Base-by-base conservation (phyloP, 2,888 invertebrate genomes). In the Rhagonycha fulva region DNA sequence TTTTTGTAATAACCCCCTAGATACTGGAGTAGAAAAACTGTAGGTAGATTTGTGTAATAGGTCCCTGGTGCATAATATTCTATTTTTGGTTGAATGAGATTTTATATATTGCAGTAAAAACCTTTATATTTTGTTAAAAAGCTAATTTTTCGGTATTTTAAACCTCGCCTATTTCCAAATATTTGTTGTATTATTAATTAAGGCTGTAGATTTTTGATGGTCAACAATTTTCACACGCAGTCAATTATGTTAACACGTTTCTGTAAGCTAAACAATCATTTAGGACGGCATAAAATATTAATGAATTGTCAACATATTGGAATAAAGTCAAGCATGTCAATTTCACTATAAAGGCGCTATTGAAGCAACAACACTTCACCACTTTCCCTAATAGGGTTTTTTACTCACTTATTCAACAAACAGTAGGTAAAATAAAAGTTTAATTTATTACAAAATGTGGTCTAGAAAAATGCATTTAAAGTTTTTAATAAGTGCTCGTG, bases 21-120 rank as follows among this genome's bases (percentile, higher is more conserved):
- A 75, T 68, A 77, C 69, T 66, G 71, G 63, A 77, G 72, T 62
- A 70, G 71, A 72, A 81, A 76, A 80, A 80, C 81, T 82, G 82
- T 84, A 84, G 84, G 85, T 84, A 84, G 84, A 84, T 85, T 85
- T 84, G 80, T 83, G 82, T 84, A 84, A 85, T 82, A 83, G 84
- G 84, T 78, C 85, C 84, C 85, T 75, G 78, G 85, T 83, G 85
- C 83, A 82, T 83, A 84, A 85, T 85, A 84, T 84, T 84, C 84
- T 84, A 85, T 85, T 85, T 85, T 85, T 84, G 83, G 83, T 85
- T 82, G 82, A 83, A 83, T 82, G 80, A 81, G 83, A 83, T 84
- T 84, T 84, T 82, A 81, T 84, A 81, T 83, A 81, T 83, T 84
- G 83, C 81, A 80, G 82, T 81, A 63, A 72, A 76, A 78, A 68